Evolutionary conservation across 2,797 vertebrate genomes (phyloP), one percentile per base, ranked within the genome.

Genomic region (Argya squamiceps): DNA sequence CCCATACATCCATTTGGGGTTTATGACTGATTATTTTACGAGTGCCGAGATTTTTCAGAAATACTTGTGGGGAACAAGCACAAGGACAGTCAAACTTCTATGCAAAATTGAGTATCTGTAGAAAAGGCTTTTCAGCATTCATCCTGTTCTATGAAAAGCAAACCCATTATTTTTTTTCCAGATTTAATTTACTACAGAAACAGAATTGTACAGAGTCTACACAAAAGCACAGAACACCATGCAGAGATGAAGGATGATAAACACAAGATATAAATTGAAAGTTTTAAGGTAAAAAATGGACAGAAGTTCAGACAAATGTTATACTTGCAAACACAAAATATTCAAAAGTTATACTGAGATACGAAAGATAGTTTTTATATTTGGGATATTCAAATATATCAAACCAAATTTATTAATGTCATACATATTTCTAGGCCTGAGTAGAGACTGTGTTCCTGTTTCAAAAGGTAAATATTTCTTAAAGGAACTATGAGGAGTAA

Each of bases 121-220:
- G 52, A 89, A 95, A 94, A 83, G 29, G 4, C 2, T 82, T 91
- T 84, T 75, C 53, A 34, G 21, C 19, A 68, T 52, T 92, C 49
- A 39, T 6, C 3, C 2, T 43, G 5, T 68, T 41, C 34, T 68
- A 91, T 46, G 55, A 27, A 76, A 90, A 92, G 36, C 7, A 81
- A 82, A 52, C 0, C 2, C 1, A 1, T 37, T 63, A 24, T 64
- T 50, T 75, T 79, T 62, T 39, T 4, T 0, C 18, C 34, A 36
- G n/a, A 65, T 4, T 65, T 88, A 68, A 64, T 87, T 79, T 91
- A 79, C 30, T 59, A 60, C 26, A 86, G 73, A 83, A 92, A 62
- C 12, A 81, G 29, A 64, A 49, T n/a, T n/a, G n/a, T 11, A 70
- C 30, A 78, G 12, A 47, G 10, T 26, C 24, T 53, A 64, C 49